A percentile compares a stretch with the other conserved stretches of the same genome.
Conservation (phyloP, 1,140 invertebrate species). For the Tetranychus urticae region DNA sequence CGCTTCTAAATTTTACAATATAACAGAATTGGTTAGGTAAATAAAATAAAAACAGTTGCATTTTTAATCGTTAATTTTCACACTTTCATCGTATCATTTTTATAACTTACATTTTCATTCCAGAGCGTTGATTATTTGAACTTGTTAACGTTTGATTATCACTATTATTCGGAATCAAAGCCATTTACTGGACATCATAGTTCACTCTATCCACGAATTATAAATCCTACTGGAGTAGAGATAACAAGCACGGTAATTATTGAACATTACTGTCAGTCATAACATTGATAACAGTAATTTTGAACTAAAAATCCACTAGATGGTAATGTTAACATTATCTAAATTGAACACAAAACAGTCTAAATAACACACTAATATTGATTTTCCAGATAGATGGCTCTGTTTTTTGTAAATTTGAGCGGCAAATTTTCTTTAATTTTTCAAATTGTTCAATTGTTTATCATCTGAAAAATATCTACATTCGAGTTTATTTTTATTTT, state of each 20-base stretch:
- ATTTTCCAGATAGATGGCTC: no score
- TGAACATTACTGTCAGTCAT: background rate
- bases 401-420: no score
- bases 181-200: conserved; percentile 52
- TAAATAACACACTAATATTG: no score
- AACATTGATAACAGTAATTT: background rate
- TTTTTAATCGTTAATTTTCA: background rate
- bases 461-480: no score
- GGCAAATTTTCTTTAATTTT: no score
- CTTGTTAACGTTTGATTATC: conserved; percentile 12
- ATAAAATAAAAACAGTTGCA: conserved; percentile 11
- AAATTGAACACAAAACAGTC: no score
- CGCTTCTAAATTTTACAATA: conserved; percentile 44
- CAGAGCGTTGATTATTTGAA: conserved; percentile 13
- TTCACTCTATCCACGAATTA: conserved; percentile 32
- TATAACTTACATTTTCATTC: background rate
- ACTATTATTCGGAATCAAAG: conserved; percentile 5
- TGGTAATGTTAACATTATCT: no score
- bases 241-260: conserved; percentile 41
- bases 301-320: no score
- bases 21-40: conserved; percentile 44
- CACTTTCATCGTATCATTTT: no score
- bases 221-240: conserved; percentile 36
- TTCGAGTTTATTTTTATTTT: background rate
- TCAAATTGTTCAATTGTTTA: background rate